Percentiles rank a stretch among this genome's conserved stretches.
Conservation (phyloP, 35 echinoderm and acorn worm genomes). For the Heliocidaris erythrogramma region DNA sequence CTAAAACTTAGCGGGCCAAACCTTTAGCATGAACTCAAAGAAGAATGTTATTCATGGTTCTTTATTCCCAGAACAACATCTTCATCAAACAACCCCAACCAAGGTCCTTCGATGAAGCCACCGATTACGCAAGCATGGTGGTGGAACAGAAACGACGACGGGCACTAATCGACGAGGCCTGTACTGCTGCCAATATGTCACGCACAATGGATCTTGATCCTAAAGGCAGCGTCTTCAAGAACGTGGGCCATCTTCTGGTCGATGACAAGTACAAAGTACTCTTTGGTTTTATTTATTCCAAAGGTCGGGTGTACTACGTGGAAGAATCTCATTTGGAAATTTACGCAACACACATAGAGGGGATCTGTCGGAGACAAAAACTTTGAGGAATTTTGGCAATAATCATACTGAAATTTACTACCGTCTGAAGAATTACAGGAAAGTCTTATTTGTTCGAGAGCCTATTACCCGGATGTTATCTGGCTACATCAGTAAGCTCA, state of each 20-base stretch:
- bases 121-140: conserved; percentile 2
- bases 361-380: neutral
- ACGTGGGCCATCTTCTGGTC: neutral
- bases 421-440: conserved; percentile 59
- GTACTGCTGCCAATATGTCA: neutral
- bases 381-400: neutral
- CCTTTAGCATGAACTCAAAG: too few species aligned
- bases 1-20: too few species aligned
- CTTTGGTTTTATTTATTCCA: conserved; percentile 71
- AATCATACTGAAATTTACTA: conserved; percentile 34
- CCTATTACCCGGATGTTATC: conserved; percentile 70
- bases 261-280: conserved; percentile 61
- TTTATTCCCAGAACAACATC: neutral
- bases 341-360: neutral
- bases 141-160: conserved; percentile 23
- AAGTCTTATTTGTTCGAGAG: conserved; percentile 79
- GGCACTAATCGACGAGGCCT: conserved; percentile 6
- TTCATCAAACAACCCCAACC: neutral
- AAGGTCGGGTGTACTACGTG: conserved; percentile 80
- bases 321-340: conserved; percentile 41
- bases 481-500: conserved; percentile 73
- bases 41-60: neutral
- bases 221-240: conserved; percentile 13
- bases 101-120: neutral
- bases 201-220: neutral